Conservation (phyloP, 2,113 vertebrate genomes). For the Dipodomys spectabilis region DNA sequence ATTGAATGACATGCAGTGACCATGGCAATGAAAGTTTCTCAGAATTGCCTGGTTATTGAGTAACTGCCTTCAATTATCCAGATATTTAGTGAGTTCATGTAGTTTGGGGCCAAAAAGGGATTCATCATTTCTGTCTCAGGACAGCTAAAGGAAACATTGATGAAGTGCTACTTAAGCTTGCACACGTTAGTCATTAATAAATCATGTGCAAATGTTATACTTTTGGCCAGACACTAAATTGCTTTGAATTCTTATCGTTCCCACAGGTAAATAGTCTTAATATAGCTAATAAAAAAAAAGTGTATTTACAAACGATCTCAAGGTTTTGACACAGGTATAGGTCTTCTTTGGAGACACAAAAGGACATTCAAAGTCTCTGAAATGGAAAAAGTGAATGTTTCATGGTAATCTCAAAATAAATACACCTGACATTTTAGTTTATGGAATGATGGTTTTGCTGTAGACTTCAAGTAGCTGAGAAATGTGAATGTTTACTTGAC, state of each 20-base stretch:
- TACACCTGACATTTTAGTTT: constrained; percentile 67
- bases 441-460: constrained; percentile 51
- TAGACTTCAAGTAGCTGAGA: constrained; percentile 56
- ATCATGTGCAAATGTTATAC: constrained; percentile 90
- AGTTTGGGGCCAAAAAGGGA: constrained; percentile 82
- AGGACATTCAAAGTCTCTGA: constrained; percentile 65
- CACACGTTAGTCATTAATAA: constrained; percentile 93
- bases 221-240: constrained; percentile 87
- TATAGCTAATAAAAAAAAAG: constrained; percentile 78
- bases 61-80: constrained; percentile 72
- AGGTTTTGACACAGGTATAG: constrained; percentile 76
- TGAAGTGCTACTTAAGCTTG: constrained; percentile 89
- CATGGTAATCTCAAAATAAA: constrained; percentile 71
- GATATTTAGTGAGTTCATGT: constrained; percentile 73
- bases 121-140: constrained; percentile 89
- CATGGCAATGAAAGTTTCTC: not conserved
- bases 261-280: constrained; percentile 85
- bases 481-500: constrained; percentile 63
- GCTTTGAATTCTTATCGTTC: constrained; percentile 87
- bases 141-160: constrained; percentile 90
- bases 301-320: constrained; percentile 78
- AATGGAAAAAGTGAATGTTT: constrained; percentile 62
- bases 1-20: too few relatives aligned
- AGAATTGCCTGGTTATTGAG: constrained; percentile 44
- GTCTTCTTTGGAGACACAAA: constrained; percentile 70